These are phyloP conservation scores for Phallusia fumigata DNA, from an alignment of 23 tunicate genomes.

Conservation along the genomic window DNA sequence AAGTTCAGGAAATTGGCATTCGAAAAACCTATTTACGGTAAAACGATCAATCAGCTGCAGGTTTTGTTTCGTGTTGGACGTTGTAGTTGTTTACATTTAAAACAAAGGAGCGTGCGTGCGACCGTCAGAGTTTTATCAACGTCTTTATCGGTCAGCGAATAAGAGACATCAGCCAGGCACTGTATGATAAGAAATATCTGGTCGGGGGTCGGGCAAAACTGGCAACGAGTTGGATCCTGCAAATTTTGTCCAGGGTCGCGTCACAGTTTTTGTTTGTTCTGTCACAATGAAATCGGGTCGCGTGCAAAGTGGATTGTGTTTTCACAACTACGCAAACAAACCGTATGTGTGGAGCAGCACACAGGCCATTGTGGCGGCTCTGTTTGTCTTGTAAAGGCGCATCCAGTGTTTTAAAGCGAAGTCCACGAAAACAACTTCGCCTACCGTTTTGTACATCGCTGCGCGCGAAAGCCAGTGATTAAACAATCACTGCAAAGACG, in stretches of 20 bases:
- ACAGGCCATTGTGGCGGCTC: background rate
- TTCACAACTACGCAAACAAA: conserved; percentile 10
- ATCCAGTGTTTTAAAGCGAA: background rate
- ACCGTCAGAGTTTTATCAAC: background rate
- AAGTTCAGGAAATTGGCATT: background rate
- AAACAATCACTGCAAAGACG: background rate
- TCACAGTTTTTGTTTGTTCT: background rate
- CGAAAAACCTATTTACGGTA: background rate
- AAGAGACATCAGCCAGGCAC: background rate
- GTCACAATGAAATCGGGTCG: conserved; percentile 11
- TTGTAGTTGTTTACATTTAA: background rate
- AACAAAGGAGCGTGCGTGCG: background rate
- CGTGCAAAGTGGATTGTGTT: conserved; percentile 15
- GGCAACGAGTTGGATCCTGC: too few species aligned
- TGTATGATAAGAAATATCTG: background rate
- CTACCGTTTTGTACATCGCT: background rate
- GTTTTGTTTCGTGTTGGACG: background rate
- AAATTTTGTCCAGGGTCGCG: background rate
- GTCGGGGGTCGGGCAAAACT: background rate
- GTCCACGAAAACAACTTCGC: background rate
- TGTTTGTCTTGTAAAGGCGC: background rate
- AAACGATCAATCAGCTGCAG: background rate
- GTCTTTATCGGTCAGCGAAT: background rate
- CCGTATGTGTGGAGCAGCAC: background rate
- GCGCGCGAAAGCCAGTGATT: conserved; percentile 4